These are phyloP conservation scores for Thymelicus acteon DNA, from an alignment of 2,888 invertebrate genomes.

Conservation along the genomic window DNA sequence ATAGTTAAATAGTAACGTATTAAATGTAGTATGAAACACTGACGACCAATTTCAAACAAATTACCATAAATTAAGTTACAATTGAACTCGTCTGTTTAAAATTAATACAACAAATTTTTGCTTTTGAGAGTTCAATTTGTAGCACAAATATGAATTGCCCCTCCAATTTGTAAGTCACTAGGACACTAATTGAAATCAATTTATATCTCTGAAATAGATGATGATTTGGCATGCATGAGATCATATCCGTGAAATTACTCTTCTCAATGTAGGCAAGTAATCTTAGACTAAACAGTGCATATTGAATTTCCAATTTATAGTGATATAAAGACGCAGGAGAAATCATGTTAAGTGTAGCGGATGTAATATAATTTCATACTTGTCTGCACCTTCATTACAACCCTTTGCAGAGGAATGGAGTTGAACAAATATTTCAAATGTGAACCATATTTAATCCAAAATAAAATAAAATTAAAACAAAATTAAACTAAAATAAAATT, in stretches of 20 bases:
- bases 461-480: too few relatives aligned
- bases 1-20: too few relatives aligned
- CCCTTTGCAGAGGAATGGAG: constrained; percentile 7
- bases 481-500: neutral
- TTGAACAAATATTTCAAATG: constrained; percentile 3
- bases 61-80: neutral
- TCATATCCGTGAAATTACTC: constrained; percentile 37
- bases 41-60: neutral
- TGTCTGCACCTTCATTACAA: constrained; percentile 28
- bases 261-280: constrained; percentile 23
- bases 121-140: constrained; percentile 28
- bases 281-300: constrained; percentile 27
- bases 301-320: constrained; percentile 33
- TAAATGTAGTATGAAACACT: neutral
- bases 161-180: constrained; percentile 62
- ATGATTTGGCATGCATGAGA: constrained; percentile 36
- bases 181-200: constrained; percentile 66
- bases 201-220: constrained; percentile 44
- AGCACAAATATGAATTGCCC: constrained; percentile 47
- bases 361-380: constrained; percentile 31
- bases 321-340: constrained; percentile 32
- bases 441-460: neutral
- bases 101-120: constrained; percentile 19
- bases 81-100: neutral
- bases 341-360: constrained; percentile 30